These are phyloP conservation scores for Lineus longissimus DNA, from an alignment of 1,140 invertebrate genomes.

Conservation along the genomic window DNA sequence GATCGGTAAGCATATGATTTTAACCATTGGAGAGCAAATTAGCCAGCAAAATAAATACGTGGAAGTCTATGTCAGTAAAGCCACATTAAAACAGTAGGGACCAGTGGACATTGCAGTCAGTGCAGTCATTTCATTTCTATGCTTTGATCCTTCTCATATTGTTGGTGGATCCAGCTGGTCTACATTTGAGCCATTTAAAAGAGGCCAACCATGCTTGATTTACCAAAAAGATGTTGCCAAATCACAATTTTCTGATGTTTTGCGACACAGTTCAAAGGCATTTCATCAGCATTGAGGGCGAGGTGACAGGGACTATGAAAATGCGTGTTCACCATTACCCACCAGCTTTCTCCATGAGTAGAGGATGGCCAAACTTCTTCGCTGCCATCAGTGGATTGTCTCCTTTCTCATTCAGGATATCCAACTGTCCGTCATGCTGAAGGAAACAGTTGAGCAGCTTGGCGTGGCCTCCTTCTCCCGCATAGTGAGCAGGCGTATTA, in stretches of 20 bases:
- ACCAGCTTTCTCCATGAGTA: slow-evolving; percentile 48
- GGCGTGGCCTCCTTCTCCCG: slow-evolving; percentile 36
- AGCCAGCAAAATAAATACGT: background rate
- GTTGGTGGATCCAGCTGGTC: too few species aligned
- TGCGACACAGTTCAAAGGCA: too few species aligned
- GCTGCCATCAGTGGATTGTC: slow-evolving; percentile 42
- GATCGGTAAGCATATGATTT: background rate
- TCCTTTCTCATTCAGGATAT: slow-evolving; percentile 34
- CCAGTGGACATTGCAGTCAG: too few species aligned
- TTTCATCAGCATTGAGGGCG: too few species aligned
- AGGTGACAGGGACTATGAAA: too few species aligned
- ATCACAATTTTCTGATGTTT: too few species aligned
- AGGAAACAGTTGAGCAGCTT: slow-evolving; percentile 48
- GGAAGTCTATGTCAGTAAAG: background rate
- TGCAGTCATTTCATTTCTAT: too few species aligned
- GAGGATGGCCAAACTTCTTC: slow-evolving; percentile 38
- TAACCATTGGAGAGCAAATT: background rate
- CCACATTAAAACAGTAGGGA: too few species aligned
- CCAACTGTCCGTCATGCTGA: slow-evolving; percentile 40
- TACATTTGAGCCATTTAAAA: too few species aligned
- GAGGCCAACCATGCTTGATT: too few species aligned
- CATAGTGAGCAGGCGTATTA: slow-evolving; percentile 45
- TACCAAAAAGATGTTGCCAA: background rate
- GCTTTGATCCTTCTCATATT: too few species aligned
- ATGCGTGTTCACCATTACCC: too few species aligned